Evolutionary conservation across 1,140 invertebrate genomes (phyloP), one percentile per base, ranked within the genome.

Genomic region (Procambarus virginalis): DNA sequence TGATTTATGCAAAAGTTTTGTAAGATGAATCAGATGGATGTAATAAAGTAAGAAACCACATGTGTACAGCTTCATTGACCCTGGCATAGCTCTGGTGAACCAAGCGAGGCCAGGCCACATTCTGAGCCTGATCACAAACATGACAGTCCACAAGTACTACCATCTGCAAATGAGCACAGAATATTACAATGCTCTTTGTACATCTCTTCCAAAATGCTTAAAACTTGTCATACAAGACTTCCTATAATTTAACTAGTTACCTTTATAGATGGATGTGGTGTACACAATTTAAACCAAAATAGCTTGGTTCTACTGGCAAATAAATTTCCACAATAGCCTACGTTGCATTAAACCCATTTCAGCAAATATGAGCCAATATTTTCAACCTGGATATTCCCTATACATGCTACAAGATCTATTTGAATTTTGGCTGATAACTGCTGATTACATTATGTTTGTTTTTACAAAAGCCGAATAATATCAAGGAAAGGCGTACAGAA

Each of bases 11-110:
- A 77, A 77, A 51, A 73, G 20, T 73, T 34, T 8, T 73, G 34
- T 73, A 73, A 34, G 68, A 73, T 73, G 68, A 73, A 73, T 81
- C 55, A 81, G 20, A 68, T 84, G 82, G 82, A 84, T 84, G 68
- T 75, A 84, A 84, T 84, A 84, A 84, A 84, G 46, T 75, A 84
- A 49, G 70, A 84, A 84, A 73, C 49, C 48, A 51, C 55, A 64
- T 84, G 81, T 83, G 68, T 84, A 75, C 68, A 84, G 49, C 70
- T 84, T 84, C 82, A 84, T 84, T 84, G 58, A 84, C 51, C 82
- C 68, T 84, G 60, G 17, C 46, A 48, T 22, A 75, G n/a, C 82
- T 84, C 45, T 84, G 60, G 22, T 49, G 68, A 84, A 70, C 46
- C 45, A 49, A 51, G 20, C 46, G 64, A 34, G 55, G 51, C 60